A percentile compares a stretch with the other conserved stretches of the same genome.
Conservation (phyloP, 2,888 invertebrate genomes). For the Hydrotaea cyrtoneurina region DNA sequence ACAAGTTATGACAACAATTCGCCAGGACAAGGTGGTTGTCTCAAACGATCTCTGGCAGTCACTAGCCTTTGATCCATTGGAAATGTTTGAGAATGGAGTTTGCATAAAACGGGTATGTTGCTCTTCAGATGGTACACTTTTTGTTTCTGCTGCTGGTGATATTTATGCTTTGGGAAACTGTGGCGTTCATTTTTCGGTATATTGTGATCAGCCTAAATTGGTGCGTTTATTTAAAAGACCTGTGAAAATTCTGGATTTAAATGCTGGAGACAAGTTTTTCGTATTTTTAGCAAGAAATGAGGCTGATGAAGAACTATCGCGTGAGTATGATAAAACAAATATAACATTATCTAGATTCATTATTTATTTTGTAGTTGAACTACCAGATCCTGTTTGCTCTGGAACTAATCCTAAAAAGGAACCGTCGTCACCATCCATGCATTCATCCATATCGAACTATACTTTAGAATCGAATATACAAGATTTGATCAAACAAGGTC, state of each 20-base stretch:
- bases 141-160: conserved; percentile 74
- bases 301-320: background rate
- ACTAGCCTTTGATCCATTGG: conserved; percentile 77
- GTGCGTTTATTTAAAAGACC: conserved; percentile 76
- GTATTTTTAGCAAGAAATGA: conserved; percentile 82
- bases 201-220: conserved; percentile 78
- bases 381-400: conserved; percentile 57
- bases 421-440: conserved; percentile 65
- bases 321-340: conserved; percentile 43
- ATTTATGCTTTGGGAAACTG: conserved; percentile 79
- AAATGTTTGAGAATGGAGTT: conserved; percentile 76
- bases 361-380: conserved; percentile 39
- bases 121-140: conserved; percentile 78
- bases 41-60: conserved; percentile 73
- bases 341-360: too few species aligned
- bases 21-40: background rate
- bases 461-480: conserved; percentile 82
- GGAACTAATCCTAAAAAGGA: conserved; percentile 22
- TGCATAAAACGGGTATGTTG: conserved; percentile 76
- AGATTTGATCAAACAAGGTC: conserved; percentile 78
- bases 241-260: conserved; percentile 85
- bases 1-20: conserved; percentile 17
- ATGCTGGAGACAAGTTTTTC: conserved; percentile 89
- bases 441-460: conserved; percentile 70
- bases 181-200: conserved; percentile 78